Evolutionary conservation across 2,888 invertebrate genomes (phyloP).

Genomic region (Dinocampus coccinellae): DNA sequence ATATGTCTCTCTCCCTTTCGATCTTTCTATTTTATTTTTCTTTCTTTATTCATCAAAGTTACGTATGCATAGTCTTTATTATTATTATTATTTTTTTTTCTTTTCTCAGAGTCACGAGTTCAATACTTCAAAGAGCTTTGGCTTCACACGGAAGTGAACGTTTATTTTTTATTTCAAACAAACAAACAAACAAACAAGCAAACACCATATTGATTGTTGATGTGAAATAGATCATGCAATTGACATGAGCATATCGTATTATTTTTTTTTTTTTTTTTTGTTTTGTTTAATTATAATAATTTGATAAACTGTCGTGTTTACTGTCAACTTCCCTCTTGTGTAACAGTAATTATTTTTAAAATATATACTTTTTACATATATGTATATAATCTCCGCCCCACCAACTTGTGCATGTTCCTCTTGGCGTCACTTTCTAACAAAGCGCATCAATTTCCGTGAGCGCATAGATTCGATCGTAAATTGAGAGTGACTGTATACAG

Average conservation of each 20-base stretch:
- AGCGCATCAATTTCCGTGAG: constrained; percentile 37
- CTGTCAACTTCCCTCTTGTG: too few species aligned
- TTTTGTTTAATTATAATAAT: too few species aligned
- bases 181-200: background rate
- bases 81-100: background rate
- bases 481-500: constrained; percentile 3
- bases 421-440: constrained; percentile 42
- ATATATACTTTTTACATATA: background rate
- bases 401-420: background rate
- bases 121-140: background rate
- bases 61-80: background rate
- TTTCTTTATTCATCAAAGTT: background rate
- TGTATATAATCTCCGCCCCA: background rate
- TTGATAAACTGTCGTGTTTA: too few species aligned
- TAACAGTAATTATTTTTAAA: background rate
- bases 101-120: background rate
- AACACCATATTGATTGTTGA: constrained; percentile 3
- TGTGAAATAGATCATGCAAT: background rate
- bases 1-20: constrained; percentile 41
- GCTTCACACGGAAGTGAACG: constrained; percentile 5
- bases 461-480: constrained; percentile 16
- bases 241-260: background rate
- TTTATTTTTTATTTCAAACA: background rate
- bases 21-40: constrained; percentile 40
- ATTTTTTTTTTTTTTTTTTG: too few species aligned